phyloP scores from a whole-genome alignment of 2,888 invertebrate species.

The Hecatera dysodea region DNA sequence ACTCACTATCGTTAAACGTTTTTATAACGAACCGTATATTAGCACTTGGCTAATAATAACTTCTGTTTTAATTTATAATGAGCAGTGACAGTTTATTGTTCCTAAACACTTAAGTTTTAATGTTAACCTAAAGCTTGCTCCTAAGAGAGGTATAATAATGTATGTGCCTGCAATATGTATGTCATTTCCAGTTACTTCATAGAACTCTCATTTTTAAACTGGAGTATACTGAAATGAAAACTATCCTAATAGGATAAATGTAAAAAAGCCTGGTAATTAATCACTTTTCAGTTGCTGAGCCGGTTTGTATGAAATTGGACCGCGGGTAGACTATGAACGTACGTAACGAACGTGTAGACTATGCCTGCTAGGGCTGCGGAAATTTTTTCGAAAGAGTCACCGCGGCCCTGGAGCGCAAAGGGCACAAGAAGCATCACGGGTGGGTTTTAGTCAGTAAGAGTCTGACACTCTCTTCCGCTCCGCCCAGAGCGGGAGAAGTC shows the following conservation, averaged over 20 bases:
- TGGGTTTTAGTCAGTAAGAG: no score
- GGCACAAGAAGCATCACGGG: no score
- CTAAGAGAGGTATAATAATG: background rate
- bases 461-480: no score
- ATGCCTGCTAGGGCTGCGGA: no score
- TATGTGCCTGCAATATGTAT: background rate
- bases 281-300: no score
- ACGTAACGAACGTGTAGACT: no score
- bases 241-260: background rate
- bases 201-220: background rate
- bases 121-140: background rate
- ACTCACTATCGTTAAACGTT: conserved; percentile 15
- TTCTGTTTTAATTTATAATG: conserved; percentile 30
- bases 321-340: background rate
- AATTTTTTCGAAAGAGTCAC: no score
- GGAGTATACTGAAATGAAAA: background rate
- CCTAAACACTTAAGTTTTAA: conserved; percentile 25
- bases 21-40: background rate
- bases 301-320: background rate
- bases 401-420: no score
- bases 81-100: conserved; percentile 19
- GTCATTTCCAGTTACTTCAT: background rate
- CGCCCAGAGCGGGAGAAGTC: no score
- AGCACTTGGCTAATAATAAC: conserved; percentile 10
- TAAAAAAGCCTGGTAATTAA: background rate